Conservation (phyloP, 35 echinoderm and acorn worm genomes). For the Strongylocentrotus purpuratus region DNA sequence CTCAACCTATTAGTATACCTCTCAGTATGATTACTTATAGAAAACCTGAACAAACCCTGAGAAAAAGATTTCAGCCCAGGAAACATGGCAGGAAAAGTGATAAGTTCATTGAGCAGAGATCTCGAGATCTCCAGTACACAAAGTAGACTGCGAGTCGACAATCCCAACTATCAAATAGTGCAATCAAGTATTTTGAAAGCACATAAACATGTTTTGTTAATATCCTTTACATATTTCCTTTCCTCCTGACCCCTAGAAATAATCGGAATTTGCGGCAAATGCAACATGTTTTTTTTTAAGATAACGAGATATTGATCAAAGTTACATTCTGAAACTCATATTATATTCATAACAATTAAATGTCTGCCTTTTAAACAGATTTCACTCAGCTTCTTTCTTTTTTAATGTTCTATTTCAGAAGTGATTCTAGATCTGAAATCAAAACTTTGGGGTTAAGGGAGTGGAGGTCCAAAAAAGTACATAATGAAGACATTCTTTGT, state of each 20-base stretch:
- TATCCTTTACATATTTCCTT: slow-evolving; percentile 19
- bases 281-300: not conserved
- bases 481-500: too few species aligned
- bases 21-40: not conserved
- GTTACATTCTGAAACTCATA: not conserved
- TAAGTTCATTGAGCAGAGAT: not conserved
- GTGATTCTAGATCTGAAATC: too few species aligned
- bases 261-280: not conserved
- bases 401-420: not conserved
- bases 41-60: not conserved
- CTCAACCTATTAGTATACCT: not conserved
- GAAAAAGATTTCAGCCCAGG: not conserved
- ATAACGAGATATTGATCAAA: not conserved
- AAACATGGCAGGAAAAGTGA: slow-evolving; percentile 17
- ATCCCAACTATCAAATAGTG: not conserved
- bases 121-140: not conserved
- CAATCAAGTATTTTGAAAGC: not conserved
- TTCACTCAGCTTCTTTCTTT: not conserved
- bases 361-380: not conserved
- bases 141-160: not conserved
- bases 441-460: too few species aligned
- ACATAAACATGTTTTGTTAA: not conserved
- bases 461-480: too few species aligned
- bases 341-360: not conserved
- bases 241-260: not conserved